Conservation (phyloP, 2,113 vertebrate species). For the Saccopteryx leptura region DNA sequence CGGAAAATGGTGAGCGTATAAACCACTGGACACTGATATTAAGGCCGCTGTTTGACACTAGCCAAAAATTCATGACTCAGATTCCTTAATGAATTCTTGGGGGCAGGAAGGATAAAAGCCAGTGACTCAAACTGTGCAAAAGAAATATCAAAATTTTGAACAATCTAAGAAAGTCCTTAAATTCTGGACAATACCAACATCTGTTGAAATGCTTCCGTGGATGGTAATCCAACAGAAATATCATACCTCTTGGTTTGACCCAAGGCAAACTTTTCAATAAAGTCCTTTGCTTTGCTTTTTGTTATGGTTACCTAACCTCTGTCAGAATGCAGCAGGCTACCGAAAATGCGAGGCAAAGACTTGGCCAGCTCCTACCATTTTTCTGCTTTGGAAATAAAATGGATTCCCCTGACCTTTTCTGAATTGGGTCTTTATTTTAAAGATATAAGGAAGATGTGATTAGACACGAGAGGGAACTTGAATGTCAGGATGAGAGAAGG, state of each 20-base stretch:
- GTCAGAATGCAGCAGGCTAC: constrained; percentile 18
- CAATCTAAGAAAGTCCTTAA: background rate
- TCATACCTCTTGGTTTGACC: constrained; percentile 72
- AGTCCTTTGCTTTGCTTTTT: constrained; percentile 61
- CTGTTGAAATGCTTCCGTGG: constrained; percentile 46
- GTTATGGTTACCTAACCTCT: constrained; percentile 70
- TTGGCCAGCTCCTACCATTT: background rate
- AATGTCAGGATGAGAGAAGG: constrained; percentile 61
- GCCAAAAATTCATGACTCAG: constrained; percentile 70
- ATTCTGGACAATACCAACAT: constrained; percentile 42
- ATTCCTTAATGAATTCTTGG: constrained; percentile 70
- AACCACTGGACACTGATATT: constrained; percentile 49
- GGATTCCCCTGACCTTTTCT: background rate
- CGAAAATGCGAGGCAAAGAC: constrained; percentile 32
- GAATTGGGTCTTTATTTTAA: constrained; percentile 57
- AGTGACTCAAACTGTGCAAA: background rate
- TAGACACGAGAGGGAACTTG: constrained; percentile 2
- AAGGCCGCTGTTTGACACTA: constrained; percentile 55
- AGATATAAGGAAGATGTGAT: constrained; percentile 40
- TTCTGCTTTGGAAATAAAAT: constrained; percentile 52
- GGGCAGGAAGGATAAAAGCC: background rate
- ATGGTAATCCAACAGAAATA: constrained; percentile 72
- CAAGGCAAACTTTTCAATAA: constrained; percentile 62
- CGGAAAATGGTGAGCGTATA: constrained; percentile 45
- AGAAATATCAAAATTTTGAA: constrained; percentile 47